A percentile compares a stretch with the other conserved stretches of the same genome.
phyloP scores from a whole-genome alignment of 2,113 vertebrate genomes.

The Periophthalmodon schlosseri region DNA sequence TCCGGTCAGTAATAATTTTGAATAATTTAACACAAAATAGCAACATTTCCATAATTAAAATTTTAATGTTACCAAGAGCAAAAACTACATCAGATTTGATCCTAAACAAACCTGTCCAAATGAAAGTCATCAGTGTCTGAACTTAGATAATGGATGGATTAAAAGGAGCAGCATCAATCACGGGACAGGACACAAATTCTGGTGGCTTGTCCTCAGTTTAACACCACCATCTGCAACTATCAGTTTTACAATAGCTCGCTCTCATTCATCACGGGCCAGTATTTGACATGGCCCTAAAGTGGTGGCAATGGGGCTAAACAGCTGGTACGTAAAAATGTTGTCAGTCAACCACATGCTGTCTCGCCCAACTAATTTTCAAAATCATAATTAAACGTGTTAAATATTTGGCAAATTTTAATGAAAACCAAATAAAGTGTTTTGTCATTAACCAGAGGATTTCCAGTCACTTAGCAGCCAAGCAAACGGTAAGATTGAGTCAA shows the following conservation, averaged over 20 bases:
- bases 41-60: not conserved
- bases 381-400: too few relatives aligned
- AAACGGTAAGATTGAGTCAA: too few relatives aligned
- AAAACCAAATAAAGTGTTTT: too few relatives aligned
- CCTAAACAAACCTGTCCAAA: not conserved
- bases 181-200: not conserved
- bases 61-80: too few relatives aligned
- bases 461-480: too few relatives aligned
- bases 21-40: not conserved
- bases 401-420: too few relatives aligned
- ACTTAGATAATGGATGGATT: not conserved
- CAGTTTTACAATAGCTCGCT: not conserved
- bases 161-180: not conserved
- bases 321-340: not conserved
- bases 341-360: not conserved
- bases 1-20: not conserved
- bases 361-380: not conserved
- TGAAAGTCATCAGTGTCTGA: constrained; percentile 4
- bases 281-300: constrained; percentile 5
- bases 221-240: constrained; percentile 8
- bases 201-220: not conserved
- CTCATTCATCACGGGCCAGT: not conserved
- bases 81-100: not conserved
- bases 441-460: too few relatives aligned
- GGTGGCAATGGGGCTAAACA: not conserved